These are phyloP conservation scores for Podabrus alpinus DNA, from an alignment of 2,888 invertebrate genomes.

Conservation along the genomic window DNA sequence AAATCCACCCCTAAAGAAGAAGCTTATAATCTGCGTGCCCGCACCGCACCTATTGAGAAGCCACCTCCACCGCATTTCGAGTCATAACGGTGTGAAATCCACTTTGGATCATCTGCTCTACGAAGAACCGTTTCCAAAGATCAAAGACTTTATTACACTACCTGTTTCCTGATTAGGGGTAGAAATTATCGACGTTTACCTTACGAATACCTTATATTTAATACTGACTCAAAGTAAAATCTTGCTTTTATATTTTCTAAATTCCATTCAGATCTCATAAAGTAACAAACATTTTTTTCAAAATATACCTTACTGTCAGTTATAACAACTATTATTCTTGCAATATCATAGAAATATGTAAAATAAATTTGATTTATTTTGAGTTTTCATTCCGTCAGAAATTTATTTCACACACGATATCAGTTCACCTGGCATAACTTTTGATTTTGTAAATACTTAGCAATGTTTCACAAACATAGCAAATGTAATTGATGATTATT, in stretches of 20 bases:
- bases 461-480: background rate
- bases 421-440: background rate
- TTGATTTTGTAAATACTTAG: background rate
- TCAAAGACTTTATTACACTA: constrained; percentile 45
- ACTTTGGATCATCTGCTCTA: constrained; percentile 43
- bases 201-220: constrained; percentile 34
- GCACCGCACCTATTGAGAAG: constrained; percentile 41
- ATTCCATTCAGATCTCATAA: background rate
- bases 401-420: background rate
- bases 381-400: background rate
- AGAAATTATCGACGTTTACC: constrained; percentile 43
- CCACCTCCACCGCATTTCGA: constrained; percentile 33
- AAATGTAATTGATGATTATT: background rate
- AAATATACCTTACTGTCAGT: background rate
- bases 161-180: constrained; percentile 43
- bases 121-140: constrained; percentile 43
- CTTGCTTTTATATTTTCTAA: constrained; percentile 16
- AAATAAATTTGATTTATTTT: too few species aligned
- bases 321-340: background rate
- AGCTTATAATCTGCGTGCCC: constrained; percentile 39
- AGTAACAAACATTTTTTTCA: background rate
- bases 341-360: background rate
- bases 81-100: constrained; percentile 44
- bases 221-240: constrained; percentile 26
- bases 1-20: constrained; percentile 38